phyloP scores from a whole-genome alignment of 2,888 invertebrate genomes.

The Prosopocoilus inquinatus region DNA sequence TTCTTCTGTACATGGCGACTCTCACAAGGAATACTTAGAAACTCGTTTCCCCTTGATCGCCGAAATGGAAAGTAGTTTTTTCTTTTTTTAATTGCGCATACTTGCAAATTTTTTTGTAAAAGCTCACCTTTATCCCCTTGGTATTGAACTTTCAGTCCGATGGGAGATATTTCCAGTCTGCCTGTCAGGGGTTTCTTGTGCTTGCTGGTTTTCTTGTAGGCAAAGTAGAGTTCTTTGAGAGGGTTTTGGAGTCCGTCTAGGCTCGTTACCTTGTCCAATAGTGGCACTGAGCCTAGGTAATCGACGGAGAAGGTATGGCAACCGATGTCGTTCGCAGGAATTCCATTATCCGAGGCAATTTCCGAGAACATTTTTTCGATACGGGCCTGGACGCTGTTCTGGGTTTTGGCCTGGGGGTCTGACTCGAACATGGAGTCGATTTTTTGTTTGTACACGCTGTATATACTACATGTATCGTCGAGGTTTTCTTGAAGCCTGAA shows the following conservation, averaged over 20 bases:
- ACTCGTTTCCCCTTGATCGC: too few species aligned
- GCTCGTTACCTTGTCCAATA: constrained; percentile 78
- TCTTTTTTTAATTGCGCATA: too few species aligned
- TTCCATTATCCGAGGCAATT: constrained; percentile 59
- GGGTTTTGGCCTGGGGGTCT: constrained; percentile 45
- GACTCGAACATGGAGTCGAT: constrained; percentile 79
- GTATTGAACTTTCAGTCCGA: constrained; percentile 72
- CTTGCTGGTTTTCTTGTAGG: constrained; percentile 57
- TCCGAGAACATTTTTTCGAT: constrained; percentile 85
- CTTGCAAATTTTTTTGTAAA: not conserved
- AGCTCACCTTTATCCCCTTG: constrained; percentile 56
- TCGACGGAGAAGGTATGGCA: constrained; percentile 64
- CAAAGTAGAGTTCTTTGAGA: constrained; percentile 69
- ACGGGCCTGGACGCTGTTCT: constrained; percentile 78
- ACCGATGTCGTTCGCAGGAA: constrained; percentile 55
- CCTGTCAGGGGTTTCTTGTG: constrained; percentile 58
- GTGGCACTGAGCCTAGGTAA: constrained; percentile 77
- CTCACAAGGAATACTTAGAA: too few species aligned
- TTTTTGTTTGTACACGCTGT: constrained; percentile 76
- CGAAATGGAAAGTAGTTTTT: too few species aligned
- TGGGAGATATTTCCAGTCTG: constrained; percentile 65
- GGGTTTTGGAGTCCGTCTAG: constrained; percentile 80
- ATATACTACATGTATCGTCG: constrained; percentile 46
- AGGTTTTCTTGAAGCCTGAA: constrained; percentile 43
- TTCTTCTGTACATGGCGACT: too few species aligned